Evolutionary conservation across 2,888 invertebrate genomes (phyloP), one percentile per base, ranked within the genome.

Genomic region (Ophion ellenae): DNA sequence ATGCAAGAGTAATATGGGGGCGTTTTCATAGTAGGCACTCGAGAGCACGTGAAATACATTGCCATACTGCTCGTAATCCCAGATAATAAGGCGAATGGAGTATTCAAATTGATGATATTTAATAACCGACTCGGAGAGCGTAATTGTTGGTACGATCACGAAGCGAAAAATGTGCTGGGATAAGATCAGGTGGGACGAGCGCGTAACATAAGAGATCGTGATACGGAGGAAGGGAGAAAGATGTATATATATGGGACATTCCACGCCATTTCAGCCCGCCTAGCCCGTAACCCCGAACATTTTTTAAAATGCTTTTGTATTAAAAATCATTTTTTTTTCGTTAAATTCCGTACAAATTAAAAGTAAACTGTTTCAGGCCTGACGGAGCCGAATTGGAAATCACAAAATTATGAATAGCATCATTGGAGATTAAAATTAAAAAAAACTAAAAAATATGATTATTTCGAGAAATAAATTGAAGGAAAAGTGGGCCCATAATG

Each of bases 121-220:
- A 45, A 69, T 28, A 45, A 66, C 69, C 28, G 17, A n/a, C 59
- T 79, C 6, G 20, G 20, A 53, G 63, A 53, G 71, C 64, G 53
- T 73, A 73, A 45, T 80, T 71, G 47, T 80, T 53, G 69, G 81
- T 81, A 45, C 28, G 76, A 53, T 45, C 20, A 59, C n/a, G 79
- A 83, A 73, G 73, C 79, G 66, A 82, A 83, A 84, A 87, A 82
- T 82, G 70, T 79, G 73, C 63, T 85, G 83, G 73, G 84, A 85
- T 81, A 86, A 86, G 87, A 86, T 85, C 87, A 70, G 86, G 81
- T 75, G 77, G 69, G 82, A 67, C 40, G 70, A 76, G 71, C 70
- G 24, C 73, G 81, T 77, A 85, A 81, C 74, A 53, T 57, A 80
- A 81, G 81, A 81, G 80, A 76, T 75, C 78, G 64, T 6, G 75